These are phyloP conservation scores for Labeo rohita DNA, from an alignment of 2,113 vertebrate genomes.

Conservation along the genomic window DNA sequence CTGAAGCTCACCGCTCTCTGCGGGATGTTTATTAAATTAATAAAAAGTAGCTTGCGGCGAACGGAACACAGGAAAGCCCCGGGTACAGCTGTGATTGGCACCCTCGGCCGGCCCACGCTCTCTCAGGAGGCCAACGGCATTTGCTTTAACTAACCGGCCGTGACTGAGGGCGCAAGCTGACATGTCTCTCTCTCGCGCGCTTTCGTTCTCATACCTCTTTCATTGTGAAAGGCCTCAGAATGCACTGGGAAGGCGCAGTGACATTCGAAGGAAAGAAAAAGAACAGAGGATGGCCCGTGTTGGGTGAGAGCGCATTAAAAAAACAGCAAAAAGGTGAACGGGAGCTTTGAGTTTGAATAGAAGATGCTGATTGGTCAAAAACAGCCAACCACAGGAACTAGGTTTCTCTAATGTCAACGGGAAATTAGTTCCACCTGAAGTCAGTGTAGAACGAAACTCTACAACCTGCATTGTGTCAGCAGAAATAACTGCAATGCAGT, in stretches of 20 bases:
- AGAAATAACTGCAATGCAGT: conserved; percentile 6
- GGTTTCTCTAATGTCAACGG: conserved; percentile 1
- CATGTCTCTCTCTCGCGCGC: conserved; percentile 61
- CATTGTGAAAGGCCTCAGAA: conserved; percentile 22
- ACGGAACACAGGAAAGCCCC: conserved; percentile 67
- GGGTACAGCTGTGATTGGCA: conserved; percentile 77
- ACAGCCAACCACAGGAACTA: conserved; percentile 65
- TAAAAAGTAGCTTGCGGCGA: conserved; percentile 78
- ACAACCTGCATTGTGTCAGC: neutral
- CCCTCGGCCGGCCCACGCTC: conserved; percentile 59
- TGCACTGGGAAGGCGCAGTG: conserved; percentile 23
- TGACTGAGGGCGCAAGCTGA: conserved; percentile 73
- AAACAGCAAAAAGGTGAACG: conserved; percentile 44
- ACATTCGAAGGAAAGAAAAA: conserved; percentile 10
- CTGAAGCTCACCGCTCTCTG: conserved; percentile 62
- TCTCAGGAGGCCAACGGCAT: conserved; percentile 67
- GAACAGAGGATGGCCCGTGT: conserved; percentile 43
- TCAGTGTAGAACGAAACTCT: neutral
- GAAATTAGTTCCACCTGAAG: neutral
- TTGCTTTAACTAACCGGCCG: conserved; percentile 79
- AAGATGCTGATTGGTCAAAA: conserved; percentile 32
- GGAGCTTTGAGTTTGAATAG: conserved; percentile 38
- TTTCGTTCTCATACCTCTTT: conserved; percentile 36
- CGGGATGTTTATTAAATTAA: conserved; percentile 83
- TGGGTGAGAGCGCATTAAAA: neutral